Base-by-base conservation (phyloP, 2,888 invertebrate genomes). In the Carpatolechia fugitivella region DNA sequence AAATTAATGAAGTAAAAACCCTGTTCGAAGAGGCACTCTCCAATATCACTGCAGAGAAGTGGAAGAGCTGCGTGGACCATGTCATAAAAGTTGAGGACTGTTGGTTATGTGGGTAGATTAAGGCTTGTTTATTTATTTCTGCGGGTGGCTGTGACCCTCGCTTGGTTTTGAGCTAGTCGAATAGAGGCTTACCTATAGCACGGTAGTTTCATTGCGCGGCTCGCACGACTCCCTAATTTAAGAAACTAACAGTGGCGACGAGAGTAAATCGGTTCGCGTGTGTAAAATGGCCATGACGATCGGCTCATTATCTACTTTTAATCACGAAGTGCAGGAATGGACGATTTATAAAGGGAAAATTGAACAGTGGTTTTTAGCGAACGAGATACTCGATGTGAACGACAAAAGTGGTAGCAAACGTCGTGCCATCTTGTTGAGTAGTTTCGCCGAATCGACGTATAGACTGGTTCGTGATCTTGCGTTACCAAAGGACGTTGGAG, bases 301-400 rank as follows among this genome's bases (percentile, higher is more conserved):
- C 14, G 50, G 50, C 1, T 8, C 50, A 8, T 13, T 51, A 24
- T 20, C 20, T 5, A 7, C 29, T 3, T 51, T 51, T 31, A 51
- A 51, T 18, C 50, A 51, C 29, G 50, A 51, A 51, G 30, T 14
- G 8, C 36, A 51, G 13, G 50, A 51, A 11, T 51, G 50, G 38
- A 10, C 18, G 16, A 20, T 51, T 7, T 38, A 36, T 13, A 51
- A 51, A 16, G n/a, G n/a, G n/a, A n/a, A n/a, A n/a, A n/a, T n/a
- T n/a, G n/a, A n/a, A n/a, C n/a, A n/a, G n/a, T n/a, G 50, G 24
- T 51, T 51, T 29, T 29, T 38, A 30, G 47, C 31, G 10, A 47
- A 47, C 16, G 31, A 31, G n/a, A 11, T 47, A 7, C 14, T 3
- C n/a, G 47, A 47, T n/a, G 47, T 7, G 11, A 10, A 8, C 3